Base-by-base conservation (phyloP, 2,797 vertebrate species). In the Tadarida brasiliensis region DNA sequence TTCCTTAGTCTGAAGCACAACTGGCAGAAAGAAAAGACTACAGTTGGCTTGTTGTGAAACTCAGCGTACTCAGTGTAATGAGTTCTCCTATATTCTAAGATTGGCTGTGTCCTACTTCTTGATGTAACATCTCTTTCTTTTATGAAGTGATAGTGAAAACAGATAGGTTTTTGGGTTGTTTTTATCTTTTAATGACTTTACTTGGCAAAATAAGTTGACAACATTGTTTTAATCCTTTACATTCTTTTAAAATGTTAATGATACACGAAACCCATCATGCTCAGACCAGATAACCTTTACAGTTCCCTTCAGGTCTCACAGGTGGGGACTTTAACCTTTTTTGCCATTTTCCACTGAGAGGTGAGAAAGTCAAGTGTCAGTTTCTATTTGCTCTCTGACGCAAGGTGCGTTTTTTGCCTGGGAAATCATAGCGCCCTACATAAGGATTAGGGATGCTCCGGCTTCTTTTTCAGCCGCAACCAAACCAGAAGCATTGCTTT, bases 321-420 rank as follows among this genome's bases (percentile, higher is more conserved):
- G 65, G 59, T 92, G 81, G 88, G 26, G 47, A 74, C 51, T 91
- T 67, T 87, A 71, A 73, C 61, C 88, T 96, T 94, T 91, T 93
- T 78, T 94, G 51, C 73, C 47, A 14, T 47, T 78, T 76, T 49
- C 57, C 49, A 96, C 77, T 49, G 12, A 74, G 88, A 95, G 51
- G 91, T 73, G 51, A 95, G 91, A 94, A 94, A 61, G 77, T 94
- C 81, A 93, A 92, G 47, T 86, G 94, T 96, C 92, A 67, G 20
- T 74, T 96, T 92, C 65, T 88, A 68, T 96, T 94, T 97, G 68
- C 57, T 24, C 76, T 71, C 39, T 76, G 20, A 82, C 93, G 73
- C 70, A 91, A 47, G 83, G 83, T 91, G n/a, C 56, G 3, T 63
- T 93, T 93, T 95, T 80, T 65, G 19, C 56, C 78, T 65, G n/a